A percentile compares a stretch with the other conserved stretches of the same genome.
These are phyloP conservation scores for Eumerus sabulonum DNA, from an alignment of 2,888 invertebrate species.

Conservation along the genomic window DNA sequence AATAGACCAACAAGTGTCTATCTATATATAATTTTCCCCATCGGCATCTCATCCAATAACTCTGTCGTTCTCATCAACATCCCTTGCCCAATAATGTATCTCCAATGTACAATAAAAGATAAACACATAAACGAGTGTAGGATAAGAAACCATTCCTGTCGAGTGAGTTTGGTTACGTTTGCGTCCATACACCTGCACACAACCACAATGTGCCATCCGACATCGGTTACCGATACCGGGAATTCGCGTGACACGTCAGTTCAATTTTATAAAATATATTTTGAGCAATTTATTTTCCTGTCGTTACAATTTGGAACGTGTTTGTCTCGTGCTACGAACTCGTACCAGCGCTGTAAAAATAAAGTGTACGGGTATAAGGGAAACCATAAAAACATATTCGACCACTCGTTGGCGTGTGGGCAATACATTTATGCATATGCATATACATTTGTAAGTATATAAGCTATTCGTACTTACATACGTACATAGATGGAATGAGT, in stretches of 20 bases:
- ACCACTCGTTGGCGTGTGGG: slow-evolving; percentile 31
- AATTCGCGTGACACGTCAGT: slow-evolving; percentile 76
- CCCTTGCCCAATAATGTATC: slow-evolving; percentile 72
- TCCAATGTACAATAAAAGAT: slow-evolving; percentile 74
- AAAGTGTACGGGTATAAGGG: slow-evolving; percentile 28
- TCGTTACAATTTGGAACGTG: slow-evolving; percentile 74
- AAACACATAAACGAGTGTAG: slow-evolving; percentile 30
- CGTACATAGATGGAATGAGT: slow-evolving; percentile 10
- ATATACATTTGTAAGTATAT: too few species aligned
- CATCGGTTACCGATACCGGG: slow-evolving; percentile 26
- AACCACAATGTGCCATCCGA: slow-evolving; percentile 38
- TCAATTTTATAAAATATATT: slow-evolving; percentile 76
- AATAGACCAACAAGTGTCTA: slow-evolving; percentile 73
- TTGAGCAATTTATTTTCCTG: slow-evolving; percentile 76
- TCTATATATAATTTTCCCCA: slow-evolving; percentile 65
- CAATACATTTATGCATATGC: not conserved
- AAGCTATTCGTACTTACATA: slow-evolving; percentile 21
- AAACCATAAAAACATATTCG: slow-evolving; percentile 48
- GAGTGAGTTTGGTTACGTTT: too few species aligned
- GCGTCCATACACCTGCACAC: slow-evolving; percentile 20
- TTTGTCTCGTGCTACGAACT: slow-evolving; percentile 44
- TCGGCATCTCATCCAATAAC: slow-evolving; percentile 65
- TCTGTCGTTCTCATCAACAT: slow-evolving; percentile 58
- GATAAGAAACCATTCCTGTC: slow-evolving; percentile 18
- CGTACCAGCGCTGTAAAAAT: slow-evolving; percentile 53